Percentiles rank a stretch among this genome's conserved stretches.
Conservation (phyloP, 2,888 invertebrate genomes). For the Eupithecia tripunctaria region DNA sequence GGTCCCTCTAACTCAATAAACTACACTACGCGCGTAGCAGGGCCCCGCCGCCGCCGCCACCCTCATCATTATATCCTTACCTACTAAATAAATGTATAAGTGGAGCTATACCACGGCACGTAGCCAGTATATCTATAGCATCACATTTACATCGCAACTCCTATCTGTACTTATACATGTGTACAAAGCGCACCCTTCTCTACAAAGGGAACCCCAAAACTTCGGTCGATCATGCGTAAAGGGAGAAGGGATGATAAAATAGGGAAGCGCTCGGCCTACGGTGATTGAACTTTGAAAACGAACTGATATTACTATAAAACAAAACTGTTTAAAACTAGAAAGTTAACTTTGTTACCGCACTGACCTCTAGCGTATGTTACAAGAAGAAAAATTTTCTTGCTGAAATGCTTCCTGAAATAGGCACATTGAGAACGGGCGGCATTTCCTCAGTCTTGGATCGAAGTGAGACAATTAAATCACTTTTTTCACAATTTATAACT, state of each 20-base stretch:
- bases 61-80: constrained; percentile 24
- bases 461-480: constrained; percentile 72
- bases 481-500: constrained; percentile 65
- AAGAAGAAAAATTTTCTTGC: constrained; percentile 80
- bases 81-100: constrained; percentile 18
- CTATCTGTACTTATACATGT: constrained; percentile 43
- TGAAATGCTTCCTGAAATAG: constrained; percentile 82
- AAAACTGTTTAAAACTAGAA: constrained; percentile 30
- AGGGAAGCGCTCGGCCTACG: constrained; percentile 75
- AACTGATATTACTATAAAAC: constrained; percentile 25
- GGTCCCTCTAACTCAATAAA: neutral
- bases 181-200: constrained; percentile 73
- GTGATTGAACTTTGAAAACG: constrained; percentile 71
- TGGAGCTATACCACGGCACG: constrained; percentile 11
- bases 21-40: neutral
- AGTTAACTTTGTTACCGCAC: constrained; percentile 55
- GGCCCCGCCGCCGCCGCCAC: constrained; percentile 13
- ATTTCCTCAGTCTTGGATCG: constrained; percentile 79
- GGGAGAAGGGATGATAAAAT: constrained; percentile 83
- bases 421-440: constrained; percentile 72
- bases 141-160: constrained; percentile 39
- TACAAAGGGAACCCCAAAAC: constrained; percentile 79
- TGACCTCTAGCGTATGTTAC: constrained; percentile 82
- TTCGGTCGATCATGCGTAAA: constrained; percentile 85
- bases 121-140: constrained; percentile 35